phyloP scores from a whole-genome alignment of 2,113 vertebrate species.

The Cyprinodon tularosa region DNA sequence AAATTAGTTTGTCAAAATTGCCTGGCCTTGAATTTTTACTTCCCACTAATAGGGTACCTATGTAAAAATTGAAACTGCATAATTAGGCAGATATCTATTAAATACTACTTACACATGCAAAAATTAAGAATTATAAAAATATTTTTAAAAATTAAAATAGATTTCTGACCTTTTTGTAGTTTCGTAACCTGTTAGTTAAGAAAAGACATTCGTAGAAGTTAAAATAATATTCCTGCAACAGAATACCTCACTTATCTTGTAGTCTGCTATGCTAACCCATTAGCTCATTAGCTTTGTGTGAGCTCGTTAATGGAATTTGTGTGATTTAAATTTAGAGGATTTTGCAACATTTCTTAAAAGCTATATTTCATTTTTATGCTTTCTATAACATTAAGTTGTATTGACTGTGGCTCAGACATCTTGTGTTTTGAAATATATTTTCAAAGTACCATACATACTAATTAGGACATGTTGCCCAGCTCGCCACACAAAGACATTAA shows the following conservation, averaged over 20 bases:
- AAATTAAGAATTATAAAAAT: not conserved
- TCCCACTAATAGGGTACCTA: not conserved
- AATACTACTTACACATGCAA: not conserved
- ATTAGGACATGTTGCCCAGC: constrained; percentile 22
- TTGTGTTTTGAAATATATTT: constrained; percentile 4
- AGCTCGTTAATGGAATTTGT: not conserved
- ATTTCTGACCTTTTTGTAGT: not conserved
- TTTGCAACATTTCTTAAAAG: not conserved
- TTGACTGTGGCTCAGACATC: constrained; percentile 9
- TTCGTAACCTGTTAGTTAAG: not conserved
- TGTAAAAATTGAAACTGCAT: not conserved
- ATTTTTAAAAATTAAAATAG: not conserved
- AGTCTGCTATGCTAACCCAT: not conserved
- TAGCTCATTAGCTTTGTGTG: not conserved
- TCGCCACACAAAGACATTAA: constrained; percentile 16
- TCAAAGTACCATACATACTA: not conserved
- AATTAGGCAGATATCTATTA: not conserved
- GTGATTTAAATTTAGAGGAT: not conserved
- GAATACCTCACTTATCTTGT: constrained; percentile 1
- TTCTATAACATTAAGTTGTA: not conserved
- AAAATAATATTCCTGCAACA: not conserved
- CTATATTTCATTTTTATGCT: not conserved
- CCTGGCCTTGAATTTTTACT: not conserved
- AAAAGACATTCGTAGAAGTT: not conserved
- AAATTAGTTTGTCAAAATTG: not conserved